Evolutionary conservation across 2,797 vertebrate species (phyloP).

Genomic region (Pteropus rufus): DNA sequence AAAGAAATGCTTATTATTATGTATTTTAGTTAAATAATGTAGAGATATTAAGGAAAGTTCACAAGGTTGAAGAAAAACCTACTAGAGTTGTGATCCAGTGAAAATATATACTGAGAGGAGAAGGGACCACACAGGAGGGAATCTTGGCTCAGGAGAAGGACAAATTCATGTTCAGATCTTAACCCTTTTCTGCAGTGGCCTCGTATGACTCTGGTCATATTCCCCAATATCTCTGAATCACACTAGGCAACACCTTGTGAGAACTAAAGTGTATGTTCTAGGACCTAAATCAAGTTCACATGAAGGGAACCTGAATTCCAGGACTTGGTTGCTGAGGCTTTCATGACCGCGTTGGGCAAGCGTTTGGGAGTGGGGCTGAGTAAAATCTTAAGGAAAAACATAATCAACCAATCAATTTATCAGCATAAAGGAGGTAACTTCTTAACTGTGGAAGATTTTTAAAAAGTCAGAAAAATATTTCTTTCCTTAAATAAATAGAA

Average conservation of each 20-base stretch:
- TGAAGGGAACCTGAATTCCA: background rate
- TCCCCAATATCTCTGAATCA: background rate
- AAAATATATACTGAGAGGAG: background rate
- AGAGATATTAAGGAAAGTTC: background rate
- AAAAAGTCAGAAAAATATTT: background rate
- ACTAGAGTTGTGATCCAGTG: background rate
- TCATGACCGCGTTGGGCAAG: background rate
- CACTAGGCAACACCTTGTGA: background rate
- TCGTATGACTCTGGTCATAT: background rate
- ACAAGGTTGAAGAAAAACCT: background rate
- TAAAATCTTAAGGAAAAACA: background rate
- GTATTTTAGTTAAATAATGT: background rate
- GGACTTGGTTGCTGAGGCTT: background rate
- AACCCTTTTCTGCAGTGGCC: background rate
- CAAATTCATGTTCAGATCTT: background rate
- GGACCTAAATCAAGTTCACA: background rate
- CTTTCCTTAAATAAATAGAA: background rate
- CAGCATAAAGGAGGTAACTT: background rate
- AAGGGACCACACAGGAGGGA: too few species aligned
- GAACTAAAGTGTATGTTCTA: background rate
- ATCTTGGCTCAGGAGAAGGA: background rate
- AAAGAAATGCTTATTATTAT: background rate
- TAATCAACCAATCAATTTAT: background rate
- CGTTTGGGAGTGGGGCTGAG: background rate
- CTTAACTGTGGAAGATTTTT: background rate